Conservation (phyloP, 37 sponge, comb jelly and placozoan genomes). For the Tethya wilhelma region DNA sequence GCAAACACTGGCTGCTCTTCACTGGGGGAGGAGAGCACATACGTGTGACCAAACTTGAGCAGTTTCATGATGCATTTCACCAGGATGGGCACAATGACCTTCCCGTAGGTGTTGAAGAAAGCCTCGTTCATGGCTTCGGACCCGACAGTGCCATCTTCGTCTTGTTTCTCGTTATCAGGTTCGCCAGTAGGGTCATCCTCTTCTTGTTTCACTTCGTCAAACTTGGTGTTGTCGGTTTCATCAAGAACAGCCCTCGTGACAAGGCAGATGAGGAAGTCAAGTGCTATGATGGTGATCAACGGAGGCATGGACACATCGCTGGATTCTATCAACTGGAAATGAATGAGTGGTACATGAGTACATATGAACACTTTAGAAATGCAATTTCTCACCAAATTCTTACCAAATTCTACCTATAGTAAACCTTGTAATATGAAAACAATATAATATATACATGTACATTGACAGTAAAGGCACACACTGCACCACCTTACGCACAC, state of each 20-base stretch:
- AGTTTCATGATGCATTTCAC: constrained; percentile 31
- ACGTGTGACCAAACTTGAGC: constrained; percentile 22
- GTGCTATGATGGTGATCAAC: constrained; percentile 34
- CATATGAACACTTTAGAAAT: neutral
- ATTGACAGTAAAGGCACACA: no score
- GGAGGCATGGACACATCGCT: constrained; percentile 21
- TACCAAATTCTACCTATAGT: neutral
- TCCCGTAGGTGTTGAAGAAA: neutral
- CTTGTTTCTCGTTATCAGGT: constrained; percentile 7
- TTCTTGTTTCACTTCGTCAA: constrained; percentile 2
- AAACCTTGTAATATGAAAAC: no score
- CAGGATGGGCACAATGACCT: constrained; percentile 21
- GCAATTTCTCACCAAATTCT: neutral
- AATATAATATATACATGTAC: no score
- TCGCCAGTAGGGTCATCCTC: neutral
- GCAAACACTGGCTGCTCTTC: neutral
- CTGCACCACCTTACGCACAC: no score
- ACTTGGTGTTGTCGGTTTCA: neutral
- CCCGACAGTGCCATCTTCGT: constrained; percentile 1
- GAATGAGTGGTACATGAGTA: neutral
- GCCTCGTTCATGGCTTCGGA: neutral
- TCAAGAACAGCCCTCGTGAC: constrained; percentile 26
- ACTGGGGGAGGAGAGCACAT: neutral
- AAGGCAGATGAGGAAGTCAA: constrained; percentile 52
- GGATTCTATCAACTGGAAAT: neutral